Evolutionary conservation across 2,888 invertebrate species (phyloP).

Genomic region (Tubiluchus corallicola): DNA sequence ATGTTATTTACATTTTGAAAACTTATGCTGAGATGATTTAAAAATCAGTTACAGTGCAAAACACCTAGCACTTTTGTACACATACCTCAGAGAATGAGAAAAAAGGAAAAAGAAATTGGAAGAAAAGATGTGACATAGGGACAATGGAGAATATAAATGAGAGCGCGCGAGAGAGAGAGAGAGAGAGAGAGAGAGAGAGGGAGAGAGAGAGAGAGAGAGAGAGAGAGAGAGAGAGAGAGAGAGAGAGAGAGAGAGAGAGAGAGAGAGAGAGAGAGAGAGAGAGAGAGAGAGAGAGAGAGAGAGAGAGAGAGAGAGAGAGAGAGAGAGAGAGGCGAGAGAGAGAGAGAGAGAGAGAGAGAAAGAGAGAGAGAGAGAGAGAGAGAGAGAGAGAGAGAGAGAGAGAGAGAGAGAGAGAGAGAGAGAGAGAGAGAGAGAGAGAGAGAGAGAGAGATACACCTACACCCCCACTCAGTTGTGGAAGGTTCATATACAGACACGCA

Average conservation of each 20-base stretch:
- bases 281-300: background rate
- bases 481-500: too few relatives aligned
- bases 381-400: background rate
- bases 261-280: constrained; percentile 1
- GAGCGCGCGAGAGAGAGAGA: background rate
- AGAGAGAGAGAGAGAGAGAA: background rate
- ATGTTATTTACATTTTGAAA: too few relatives aligned
- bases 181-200: constrained; percentile 1
- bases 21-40: too few relatives aligned
- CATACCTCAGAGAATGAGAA: too few relatives aligned
- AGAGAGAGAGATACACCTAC: too few relatives aligned
- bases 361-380: background rate
- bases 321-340: background rate
- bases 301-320: background rate
- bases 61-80: too few relatives aligned
- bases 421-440: background rate
- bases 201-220: constrained; percentile 1
- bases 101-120: background rate
- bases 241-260: background rate
- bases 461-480: too few relatives aligned
- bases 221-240: background rate
- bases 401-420: background rate
- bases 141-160: background rate
- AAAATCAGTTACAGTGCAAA: background rate
- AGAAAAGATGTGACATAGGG: background rate